Base-by-base conservation (phyloP, 2,113 vertebrate genomes). In the Epinephelus moara region DNA sequence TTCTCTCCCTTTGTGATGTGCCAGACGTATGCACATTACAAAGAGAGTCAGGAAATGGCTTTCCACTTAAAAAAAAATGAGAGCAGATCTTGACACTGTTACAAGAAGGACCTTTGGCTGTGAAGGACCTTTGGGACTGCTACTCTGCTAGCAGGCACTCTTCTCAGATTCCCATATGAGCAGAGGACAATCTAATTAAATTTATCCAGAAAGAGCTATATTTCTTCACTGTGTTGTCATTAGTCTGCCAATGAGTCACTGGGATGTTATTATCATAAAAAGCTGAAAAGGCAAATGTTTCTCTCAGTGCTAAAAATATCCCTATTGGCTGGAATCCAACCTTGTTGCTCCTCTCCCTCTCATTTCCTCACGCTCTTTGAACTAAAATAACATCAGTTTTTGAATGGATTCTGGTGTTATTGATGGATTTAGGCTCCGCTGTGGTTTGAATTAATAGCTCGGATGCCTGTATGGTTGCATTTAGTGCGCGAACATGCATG, bases 31-130 rank as follows among this genome's bases (percentile, higher is more conserved):
- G 87, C 64, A 70, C 84, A 86, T 86, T 85, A 85, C 85, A 91
- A 90, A 85, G 83, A 69, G 85, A 91, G 86, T 72, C 91, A 89
- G 93, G 91, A 94, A 93, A 94, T 91, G 80, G 80, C 87, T 92
- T 91, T 93, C 88, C 86, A 89, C 86, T 91, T 87, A 84, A 75
- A 86, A 85, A 73, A 81, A 91, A 85, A 91, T 25, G 84, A 91
- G 88, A 85, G 80, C 88, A 87, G 85, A 91, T 91, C 78, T 85
- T 89, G 91, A 93, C 81, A 85, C 88, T 81, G 82, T 94, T 91
- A 92, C 90, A 90, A 85, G 86, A 84, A 80, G 79, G 84, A 88
- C 91, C 87, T 90, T 82, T 90, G 80, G 88, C 88, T 87, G 86
- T 82, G 78, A 91, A 70, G 64, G 82, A 70, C 89, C 81, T 42